A percentile compares a stretch with the other conserved stretches of the same genome.
phyloP scores from a whole-genome alignment of 1,140 invertebrate genomes.

The Penaeus indicus region DNA sequence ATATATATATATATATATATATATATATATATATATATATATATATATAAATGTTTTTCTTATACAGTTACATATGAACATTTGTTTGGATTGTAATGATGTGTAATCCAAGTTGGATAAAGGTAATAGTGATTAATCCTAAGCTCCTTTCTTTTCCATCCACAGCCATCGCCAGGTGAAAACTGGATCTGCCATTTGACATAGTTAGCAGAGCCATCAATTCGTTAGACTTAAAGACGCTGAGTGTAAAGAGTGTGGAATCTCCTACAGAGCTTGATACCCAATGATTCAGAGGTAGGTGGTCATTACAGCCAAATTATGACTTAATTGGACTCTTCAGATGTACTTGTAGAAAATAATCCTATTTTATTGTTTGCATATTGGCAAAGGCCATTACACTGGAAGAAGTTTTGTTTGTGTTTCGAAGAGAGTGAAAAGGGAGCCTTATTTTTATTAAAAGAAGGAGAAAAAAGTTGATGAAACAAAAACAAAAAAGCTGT shows the following conservation, averaged over 20 bases:
- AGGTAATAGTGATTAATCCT: background rate
- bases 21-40: no score
- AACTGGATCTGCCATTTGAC: constrained; percentile 94
- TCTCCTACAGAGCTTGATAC: constrained; percentile 93
- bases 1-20: no score
- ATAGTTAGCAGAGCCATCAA: constrained; percentile 94
- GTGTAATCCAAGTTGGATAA: no score
- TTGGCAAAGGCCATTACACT: background rate
- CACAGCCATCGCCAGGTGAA: constrained; percentile 95
- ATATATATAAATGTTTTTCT: no score
- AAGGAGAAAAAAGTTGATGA: background rate
- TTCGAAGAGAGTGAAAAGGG: background rate
- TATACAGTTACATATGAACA: no score
- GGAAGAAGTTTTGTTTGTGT: background rate
- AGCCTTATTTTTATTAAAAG: background rate
- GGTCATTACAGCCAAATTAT: constrained; percentile 69
- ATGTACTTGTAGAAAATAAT: no score
- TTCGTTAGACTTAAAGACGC: constrained; percentile 90
- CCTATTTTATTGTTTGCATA: no score
- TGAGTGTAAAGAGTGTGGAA: constrained; percentile 94
- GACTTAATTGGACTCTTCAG: background rate
- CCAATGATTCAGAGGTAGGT: constrained; percentile 89
- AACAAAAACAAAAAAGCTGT: background rate
- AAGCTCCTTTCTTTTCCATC: constrained; percentile 66
- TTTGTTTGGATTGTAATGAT: no score